Conservation (phyloP, 2,888 invertebrate genomes). For the Drosophila cognata region DNA sequence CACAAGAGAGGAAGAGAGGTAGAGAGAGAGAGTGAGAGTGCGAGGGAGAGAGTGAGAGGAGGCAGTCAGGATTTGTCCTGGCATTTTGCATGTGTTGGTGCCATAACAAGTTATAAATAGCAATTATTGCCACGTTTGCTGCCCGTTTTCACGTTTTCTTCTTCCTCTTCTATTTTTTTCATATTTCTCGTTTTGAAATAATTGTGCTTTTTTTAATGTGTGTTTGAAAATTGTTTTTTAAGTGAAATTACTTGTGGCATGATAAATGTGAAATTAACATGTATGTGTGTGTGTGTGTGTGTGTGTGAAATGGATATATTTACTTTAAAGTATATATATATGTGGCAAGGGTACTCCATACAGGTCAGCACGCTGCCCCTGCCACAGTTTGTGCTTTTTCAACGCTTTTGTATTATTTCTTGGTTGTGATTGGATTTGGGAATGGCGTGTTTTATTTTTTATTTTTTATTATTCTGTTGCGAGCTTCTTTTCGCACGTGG, state of each 20-base stretch:
- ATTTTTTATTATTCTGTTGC: slow-evolving; percentile 1
- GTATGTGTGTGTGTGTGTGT: slow-evolving; percentile 3
- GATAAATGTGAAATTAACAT: slow-evolving; percentile 32
- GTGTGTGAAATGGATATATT: slow-evolving; percentile 40
- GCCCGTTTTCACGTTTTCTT: slow-evolving; percentile 14
- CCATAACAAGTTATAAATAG: slow-evolving; percentile 79
- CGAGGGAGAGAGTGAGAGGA: background rate
- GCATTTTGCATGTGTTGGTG: slow-evolving; percentile 72
- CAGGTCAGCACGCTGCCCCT: slow-evolving; percentile 58
- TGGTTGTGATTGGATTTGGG: background rate
- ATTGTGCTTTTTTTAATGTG: slow-evolving; percentile 70
- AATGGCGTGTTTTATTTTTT: slow-evolving; percentile 49
- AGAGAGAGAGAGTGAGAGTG: background rate
- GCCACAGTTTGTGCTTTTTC: slow-evolving; percentile 27
- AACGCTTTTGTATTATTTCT: slow-evolving; percentile 28
- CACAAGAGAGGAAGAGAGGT: slow-evolving; percentile 7
- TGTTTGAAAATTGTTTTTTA: slow-evolving; percentile 77
- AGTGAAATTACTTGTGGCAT: slow-evolving; percentile 70
- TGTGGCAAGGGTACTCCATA: slow-evolving; percentile 39
- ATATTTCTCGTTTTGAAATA: slow-evolving; percentile 73
- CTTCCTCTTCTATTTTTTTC: slow-evolving; percentile 2
- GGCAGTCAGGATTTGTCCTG: slow-evolving; percentile 53
- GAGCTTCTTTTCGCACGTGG: slow-evolving; percentile 49
- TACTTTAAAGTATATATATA: slow-evolving; percentile 26
- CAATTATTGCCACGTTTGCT: slow-evolving; percentile 70